Percentiles rank a stretch among this genome's conserved stretches.
These are phyloP conservation scores for Gallinago stenura DNA, from an alignment of 2,797 vertebrate genomes.

Conservation along the genomic window DNA sequence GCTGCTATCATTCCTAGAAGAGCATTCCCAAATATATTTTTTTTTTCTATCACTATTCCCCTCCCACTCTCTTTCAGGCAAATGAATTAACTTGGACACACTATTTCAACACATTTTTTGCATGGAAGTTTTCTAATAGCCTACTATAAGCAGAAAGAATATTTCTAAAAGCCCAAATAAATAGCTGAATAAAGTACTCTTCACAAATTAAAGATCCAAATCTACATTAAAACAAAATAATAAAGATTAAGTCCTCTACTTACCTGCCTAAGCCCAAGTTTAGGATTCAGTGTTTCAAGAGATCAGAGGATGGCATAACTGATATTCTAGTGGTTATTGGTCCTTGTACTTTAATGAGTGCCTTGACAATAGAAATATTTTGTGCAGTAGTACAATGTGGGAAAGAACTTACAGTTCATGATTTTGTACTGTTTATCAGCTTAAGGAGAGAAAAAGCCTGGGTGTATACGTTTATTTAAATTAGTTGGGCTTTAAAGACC, in stretches of 20 bases:
- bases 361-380: neutral
- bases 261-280: neutral
- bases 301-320: neutral
- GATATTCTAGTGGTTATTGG: neutral
- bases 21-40: neutral
- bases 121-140: neutral
- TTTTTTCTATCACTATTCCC: conserved; percentile 8
- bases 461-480: neutral
- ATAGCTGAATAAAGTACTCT: neutral
- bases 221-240: neutral
- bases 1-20: conserved; percentile 26
- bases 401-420: neutral
- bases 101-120: conserved; percentile 1
- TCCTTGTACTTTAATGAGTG: neutral
- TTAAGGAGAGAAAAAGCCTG: neutral
- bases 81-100: neutral
- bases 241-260: neutral
- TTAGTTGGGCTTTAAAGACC: neutral
- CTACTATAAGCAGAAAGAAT: neutral
- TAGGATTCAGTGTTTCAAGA: neutral
- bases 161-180: neutral
- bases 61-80: conserved; percentile 13
- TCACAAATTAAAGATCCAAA: neutral
- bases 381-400: neutral
- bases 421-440: neutral